Conservation (phyloP, 2,797 vertebrate species). For the Helarctos malayanus region DNA sequence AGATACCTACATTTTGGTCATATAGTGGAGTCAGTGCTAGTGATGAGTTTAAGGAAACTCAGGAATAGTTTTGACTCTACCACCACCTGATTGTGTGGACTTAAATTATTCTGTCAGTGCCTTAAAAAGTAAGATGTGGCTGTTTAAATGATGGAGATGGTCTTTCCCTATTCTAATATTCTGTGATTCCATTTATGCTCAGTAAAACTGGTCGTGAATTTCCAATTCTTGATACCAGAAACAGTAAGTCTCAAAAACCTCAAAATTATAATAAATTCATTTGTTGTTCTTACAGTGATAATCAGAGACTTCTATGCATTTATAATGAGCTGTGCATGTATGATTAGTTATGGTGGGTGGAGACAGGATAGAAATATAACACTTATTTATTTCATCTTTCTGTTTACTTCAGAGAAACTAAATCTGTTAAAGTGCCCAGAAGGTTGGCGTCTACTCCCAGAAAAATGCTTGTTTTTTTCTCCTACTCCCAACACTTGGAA, state of each 20-base stretch:
- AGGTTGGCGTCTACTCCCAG: fast-evolving
- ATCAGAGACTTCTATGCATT: neutral
- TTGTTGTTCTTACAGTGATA: neutral
- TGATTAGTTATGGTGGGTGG: neutral
- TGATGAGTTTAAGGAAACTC: neutral
- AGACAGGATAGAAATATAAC: neutral
- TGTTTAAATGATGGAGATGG: neutral
- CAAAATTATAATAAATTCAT: neutral
- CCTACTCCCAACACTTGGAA: fast-evolving
- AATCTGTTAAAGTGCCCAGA: neutral
- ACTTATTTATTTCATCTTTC: neutral
- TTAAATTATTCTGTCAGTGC: neutral
- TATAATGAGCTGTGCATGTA: neutral
- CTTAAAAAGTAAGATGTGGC: neutral
- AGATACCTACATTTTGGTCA: neutral
- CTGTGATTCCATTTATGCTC: neutral
- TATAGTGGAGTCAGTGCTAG: neutral
- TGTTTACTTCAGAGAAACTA: neutral
- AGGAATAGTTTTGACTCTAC: neutral
- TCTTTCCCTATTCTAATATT: neutral
- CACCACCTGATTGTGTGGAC: neutral
- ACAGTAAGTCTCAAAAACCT: neutral
- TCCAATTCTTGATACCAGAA: neutral
- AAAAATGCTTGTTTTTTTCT: conserved; percentile 49
- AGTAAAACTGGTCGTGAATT: neutral